A percentile compares a stretch with the other conserved stretches of the same genome.
phyloP scores from a whole-genome alignment of 1,140 invertebrate species.

The Eufriesea mexicana region DNA sequence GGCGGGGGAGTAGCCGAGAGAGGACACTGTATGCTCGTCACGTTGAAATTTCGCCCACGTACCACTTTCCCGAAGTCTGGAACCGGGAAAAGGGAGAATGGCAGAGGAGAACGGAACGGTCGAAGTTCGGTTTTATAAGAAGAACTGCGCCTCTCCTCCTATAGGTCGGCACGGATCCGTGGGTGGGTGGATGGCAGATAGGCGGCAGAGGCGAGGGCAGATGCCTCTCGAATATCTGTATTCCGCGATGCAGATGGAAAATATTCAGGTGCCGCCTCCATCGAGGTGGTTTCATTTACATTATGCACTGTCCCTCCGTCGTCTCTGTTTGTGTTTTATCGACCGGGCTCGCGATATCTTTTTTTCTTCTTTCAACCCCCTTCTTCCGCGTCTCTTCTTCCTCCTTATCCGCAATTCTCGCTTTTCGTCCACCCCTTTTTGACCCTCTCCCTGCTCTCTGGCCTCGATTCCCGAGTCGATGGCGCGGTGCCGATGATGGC shows the following conservation, averaged over 20 bases:
- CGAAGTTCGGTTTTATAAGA: slow-evolving; percentile 71
- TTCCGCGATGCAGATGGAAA: slow-evolving; percentile 67
- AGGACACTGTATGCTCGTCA: slow-evolving; percentile 67
- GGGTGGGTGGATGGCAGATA: background rate
- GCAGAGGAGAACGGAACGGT: slow-evolving; percentile 63
- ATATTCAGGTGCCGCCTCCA: slow-evolving; percentile 61
- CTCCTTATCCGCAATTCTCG: background rate
- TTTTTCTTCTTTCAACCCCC: background rate
- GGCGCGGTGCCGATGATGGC: too few relatives aligned
- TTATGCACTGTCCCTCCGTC: slow-evolving; percentile 61
- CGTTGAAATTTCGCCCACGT: slow-evolving; percentile 71
- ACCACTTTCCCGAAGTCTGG: slow-evolving; percentile 71
- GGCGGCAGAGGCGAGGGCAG: background rate
- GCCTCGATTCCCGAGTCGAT: background rate
- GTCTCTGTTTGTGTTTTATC: slow-evolving; percentile 55
- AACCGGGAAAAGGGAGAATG: slow-evolving; percentile 62
- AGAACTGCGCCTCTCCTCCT: slow-evolving; percentile 35
- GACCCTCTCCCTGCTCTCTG: background rate
- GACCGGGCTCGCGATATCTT: slow-evolving; percentile 5
- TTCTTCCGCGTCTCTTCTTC: background rate
- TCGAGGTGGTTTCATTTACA: slow-evolving; percentile 64
- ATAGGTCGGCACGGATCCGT: background rate
- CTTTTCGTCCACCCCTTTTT: background rate
- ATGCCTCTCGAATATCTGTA: slow-evolving; percentile 70
- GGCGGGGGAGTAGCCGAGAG: slow-evolving; percentile 1